phyloP scores from a whole-genome alignment of 2,113 vertebrate species.

The Oreocharis arfaki region DNA sequence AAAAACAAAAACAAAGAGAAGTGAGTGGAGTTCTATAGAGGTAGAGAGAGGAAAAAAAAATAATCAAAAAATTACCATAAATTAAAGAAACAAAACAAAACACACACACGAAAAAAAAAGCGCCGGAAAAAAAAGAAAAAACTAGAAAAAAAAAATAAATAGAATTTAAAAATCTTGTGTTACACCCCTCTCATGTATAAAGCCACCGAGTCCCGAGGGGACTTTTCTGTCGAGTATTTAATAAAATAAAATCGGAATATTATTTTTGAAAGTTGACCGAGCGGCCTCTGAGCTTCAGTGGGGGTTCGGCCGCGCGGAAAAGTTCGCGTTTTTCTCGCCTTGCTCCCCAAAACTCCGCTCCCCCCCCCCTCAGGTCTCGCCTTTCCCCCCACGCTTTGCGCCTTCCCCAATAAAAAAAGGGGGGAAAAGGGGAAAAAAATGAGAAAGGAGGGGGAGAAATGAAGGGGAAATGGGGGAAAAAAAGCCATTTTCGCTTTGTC shows the following conservation, averaged over 20 bases:
- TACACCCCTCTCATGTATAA: conserved; percentile 75
- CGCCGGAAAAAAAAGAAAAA: background rate
- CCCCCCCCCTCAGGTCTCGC: background rate
- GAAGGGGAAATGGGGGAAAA: too few relatives aligned
- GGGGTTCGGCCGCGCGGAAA: background rate
- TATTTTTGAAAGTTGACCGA: conserved; percentile 78
- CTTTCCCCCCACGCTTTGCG: background rate
- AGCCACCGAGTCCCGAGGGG: conserved; percentile 69
- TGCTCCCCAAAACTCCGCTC: background rate
- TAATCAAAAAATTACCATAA: too few relatives aligned
- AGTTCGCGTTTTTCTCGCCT: background rate
- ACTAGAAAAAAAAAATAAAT: too few relatives aligned
- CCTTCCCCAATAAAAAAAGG: background rate
- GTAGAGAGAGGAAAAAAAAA: conserved; percentile 42
- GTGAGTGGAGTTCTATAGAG: background rate
- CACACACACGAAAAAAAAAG: background rate
- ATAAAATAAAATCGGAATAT: conserved; percentile 80
- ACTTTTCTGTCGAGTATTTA: conserved; percentile 80
- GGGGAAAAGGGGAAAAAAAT: too few relatives aligned
- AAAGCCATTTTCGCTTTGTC: background rate
- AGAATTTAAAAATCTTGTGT: conserved; percentile 50
- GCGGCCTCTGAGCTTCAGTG: conserved; percentile 63
- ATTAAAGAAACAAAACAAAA: background rate
- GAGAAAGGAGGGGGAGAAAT: fast-evolving
- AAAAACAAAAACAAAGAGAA: background rate